A percentile compares a stretch with the other conserved stretches of the same genome.
phyloP scores from a whole-genome alignment of 2,797 vertebrate species.

The Lepilemur ruficaudatus region DNA sequence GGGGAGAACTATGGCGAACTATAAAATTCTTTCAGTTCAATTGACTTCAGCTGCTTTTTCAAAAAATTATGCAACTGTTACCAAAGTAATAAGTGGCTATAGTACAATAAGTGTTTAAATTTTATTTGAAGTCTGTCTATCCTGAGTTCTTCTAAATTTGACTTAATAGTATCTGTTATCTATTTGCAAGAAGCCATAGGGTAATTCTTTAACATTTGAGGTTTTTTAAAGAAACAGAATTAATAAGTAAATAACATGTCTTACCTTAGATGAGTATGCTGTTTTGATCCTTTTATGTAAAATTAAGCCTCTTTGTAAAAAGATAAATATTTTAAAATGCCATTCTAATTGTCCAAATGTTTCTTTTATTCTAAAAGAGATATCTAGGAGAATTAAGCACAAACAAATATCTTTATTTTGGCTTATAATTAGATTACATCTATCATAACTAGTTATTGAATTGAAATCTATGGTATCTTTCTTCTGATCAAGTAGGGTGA shows the following conservation, averaged over 20 bases:
- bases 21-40: slow-evolving; percentile 17
- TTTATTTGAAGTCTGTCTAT: slow-evolving; percentile 3
- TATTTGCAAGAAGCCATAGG: not conserved
- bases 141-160: not conserved
- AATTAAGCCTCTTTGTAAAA: not conserved
- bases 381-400: slow-evolving; percentile 10
- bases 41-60: not conserved
- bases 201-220: not conserved
- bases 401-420: slow-evolving; percentile 13
- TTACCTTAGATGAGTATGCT: not conserved
- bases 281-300: not conserved
- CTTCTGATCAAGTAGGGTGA: not conserved
- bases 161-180: not conserved
- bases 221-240: not conserved
- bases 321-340: not conserved
- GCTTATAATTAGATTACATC: not conserved
- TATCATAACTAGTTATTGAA: not conserved
- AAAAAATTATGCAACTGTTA: not conserved
- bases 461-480: not conserved
- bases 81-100: slow-evolving; percentile 7
- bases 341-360: not conserved
- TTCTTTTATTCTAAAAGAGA: slow-evolving; percentile 8
- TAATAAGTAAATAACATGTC: not conserved
- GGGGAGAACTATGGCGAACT: not conserved
- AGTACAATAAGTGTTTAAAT: not conserved